Evolutionary conservation across 2,113 vertebrate genomes (phyloP).

Genomic region (Hippoglossus stenolepis): DNA sequence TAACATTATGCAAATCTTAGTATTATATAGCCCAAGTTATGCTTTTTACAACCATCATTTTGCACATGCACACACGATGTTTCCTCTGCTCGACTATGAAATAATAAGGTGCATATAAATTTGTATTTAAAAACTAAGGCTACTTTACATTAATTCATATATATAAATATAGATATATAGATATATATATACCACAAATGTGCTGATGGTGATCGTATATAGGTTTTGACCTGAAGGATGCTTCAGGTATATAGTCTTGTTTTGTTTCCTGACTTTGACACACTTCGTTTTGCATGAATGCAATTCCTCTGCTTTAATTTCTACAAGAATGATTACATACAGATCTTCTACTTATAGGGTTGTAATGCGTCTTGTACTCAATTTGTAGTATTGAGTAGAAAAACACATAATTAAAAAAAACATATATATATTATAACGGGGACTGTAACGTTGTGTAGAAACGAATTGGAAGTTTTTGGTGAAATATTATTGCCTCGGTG

Average conservation of each 20-base stretch:
- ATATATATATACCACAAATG: too few species aligned
- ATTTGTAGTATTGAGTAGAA: too few species aligned
- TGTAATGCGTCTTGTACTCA: too few species aligned
- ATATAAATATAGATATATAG: too few species aligned
- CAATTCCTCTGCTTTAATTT: not conserved
- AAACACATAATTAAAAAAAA: too few species aligned
- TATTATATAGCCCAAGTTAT: not conserved
- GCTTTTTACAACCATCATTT: not conserved
- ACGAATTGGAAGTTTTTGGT: too few species aligned
- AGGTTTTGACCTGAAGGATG: not conserved
- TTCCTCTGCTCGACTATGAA: not conserved
- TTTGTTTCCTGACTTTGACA: not conserved
- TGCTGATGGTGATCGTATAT: too few species aligned
- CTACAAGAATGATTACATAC: too few species aligned
- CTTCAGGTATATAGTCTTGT: not conserved
- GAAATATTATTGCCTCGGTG: not conserved
- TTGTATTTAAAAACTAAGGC: constrained; percentile 1
- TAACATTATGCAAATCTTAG: not conserved
- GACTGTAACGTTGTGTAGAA: too few species aligned
- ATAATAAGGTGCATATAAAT: not conserved
- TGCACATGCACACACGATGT: not conserved
- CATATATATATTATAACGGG: too few species aligned
- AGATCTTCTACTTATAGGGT: not conserved
- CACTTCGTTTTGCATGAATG: not conserved
- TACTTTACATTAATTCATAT: not conserved